Conservation (phyloP, 2,113 vertebrate genomes). For the Dolichotis patagonum region DNA sequence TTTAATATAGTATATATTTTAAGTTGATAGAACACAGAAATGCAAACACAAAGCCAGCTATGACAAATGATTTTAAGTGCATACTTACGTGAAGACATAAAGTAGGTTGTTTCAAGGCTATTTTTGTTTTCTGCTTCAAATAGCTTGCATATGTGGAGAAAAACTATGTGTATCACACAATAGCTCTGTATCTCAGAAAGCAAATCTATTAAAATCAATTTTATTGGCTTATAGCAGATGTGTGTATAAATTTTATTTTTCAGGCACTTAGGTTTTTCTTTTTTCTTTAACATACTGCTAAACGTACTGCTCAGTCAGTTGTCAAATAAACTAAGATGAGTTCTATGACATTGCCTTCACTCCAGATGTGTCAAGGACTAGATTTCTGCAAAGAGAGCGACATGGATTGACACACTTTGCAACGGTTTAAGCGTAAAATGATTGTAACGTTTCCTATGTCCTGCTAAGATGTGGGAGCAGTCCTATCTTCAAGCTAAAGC, state of each 20-base stretch:
- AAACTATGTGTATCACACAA: not conserved
- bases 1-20: conserved; percentile 29
- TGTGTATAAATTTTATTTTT: not conserved
- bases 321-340: not conserved
- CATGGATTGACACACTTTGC: not conserved
- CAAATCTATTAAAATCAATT: conserved; percentile 1
- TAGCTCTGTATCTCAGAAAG: not conserved
- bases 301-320: not conserved
- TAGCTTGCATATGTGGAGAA: not conserved
- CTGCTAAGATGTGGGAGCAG: not conserved
- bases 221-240: not conserved
- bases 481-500: not conserved
- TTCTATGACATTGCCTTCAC: not conserved
- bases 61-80: not conserved
- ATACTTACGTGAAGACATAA: not conserved
- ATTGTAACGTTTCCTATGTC: not conserved
- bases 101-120: not conserved
- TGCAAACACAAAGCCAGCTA: not conserved
- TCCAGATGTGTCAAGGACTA: not conserved
- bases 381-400: not conserved
- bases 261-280: not conserved
- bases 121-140: conserved; percentile 58
- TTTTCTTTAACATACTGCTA: not conserved
- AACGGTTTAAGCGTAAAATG: not conserved
- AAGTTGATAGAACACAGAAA: conserved; percentile 42